These are phyloP conservation scores for Anthophora plumipes DNA, from an alignment of 2,888 invertebrate species.

Conservation along the genomic window DNA sequence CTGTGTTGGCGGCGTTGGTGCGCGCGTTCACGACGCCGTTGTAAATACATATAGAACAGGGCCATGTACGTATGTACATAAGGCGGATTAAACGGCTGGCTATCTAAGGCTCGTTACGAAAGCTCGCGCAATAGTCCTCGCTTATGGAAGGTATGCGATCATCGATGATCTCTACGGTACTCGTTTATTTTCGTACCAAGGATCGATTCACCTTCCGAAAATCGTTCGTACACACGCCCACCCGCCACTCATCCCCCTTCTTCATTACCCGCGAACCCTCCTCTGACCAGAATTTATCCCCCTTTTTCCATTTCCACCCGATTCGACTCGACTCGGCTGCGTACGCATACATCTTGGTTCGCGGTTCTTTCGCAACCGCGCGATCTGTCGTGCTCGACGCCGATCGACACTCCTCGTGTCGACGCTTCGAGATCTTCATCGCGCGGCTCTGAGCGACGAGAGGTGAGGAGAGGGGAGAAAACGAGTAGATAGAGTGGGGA, in stretches of 20 bases:
- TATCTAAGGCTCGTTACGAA: constrained; percentile 53
- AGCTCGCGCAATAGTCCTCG: constrained; percentile 52
- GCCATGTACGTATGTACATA: not conserved
- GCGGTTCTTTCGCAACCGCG: constrained; percentile 12
- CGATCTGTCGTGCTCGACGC: not conserved
- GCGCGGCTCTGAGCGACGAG: not conserved
- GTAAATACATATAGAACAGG: constrained; percentile 1
- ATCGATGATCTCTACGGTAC: not conserved
- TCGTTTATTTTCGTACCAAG: constrained; percentile 37
- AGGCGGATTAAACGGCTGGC: not conserved
- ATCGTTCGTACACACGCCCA: constrained; percentile 42
- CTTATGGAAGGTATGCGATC: not conserved
- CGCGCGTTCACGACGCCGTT: constrained; percentile 29
- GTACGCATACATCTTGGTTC: constrained; percentile 20
- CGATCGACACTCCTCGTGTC: constrained; percentile 8
- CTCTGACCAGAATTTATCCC: constrained; percentile 10
- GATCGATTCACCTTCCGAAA: constrained; percentile 62
- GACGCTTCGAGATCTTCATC: constrained; percentile 1
- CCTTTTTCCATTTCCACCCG: constrained; percentile 9
- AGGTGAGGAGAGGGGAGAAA: not conserved
- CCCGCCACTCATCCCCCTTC: constrained; percentile 27
- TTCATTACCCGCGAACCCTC: constrained; percentile 10
- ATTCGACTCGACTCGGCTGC: not conserved
- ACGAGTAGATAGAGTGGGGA: not conserved
- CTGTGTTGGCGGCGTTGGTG: constrained; percentile 29